A percentile compares a stretch with the other conserved stretches of the same genome.
Evolutionary conservation across 2,888 invertebrate species (phyloP).

Genomic region (Alloplasta piceator): DNA sequence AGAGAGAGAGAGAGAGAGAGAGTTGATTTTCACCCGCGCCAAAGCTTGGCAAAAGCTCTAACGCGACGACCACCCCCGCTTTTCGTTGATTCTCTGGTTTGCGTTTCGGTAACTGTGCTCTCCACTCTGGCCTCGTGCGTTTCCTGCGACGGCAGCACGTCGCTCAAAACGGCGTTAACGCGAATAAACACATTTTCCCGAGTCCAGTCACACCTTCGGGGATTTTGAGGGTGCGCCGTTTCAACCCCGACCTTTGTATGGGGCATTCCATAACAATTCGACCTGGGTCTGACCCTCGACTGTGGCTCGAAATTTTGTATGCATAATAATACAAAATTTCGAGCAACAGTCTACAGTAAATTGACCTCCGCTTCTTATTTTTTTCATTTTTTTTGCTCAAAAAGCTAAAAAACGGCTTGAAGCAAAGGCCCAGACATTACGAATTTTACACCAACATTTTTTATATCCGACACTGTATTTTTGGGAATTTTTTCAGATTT

Average conservation of each 20-base stretch:
- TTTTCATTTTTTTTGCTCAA: no score
- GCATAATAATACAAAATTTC: no score
- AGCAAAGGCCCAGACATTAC: no score
- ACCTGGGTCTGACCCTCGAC: no score
- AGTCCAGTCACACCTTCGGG: slow-evolving; percentile 77
- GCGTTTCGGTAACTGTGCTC: slow-evolving; percentile 38
- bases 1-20: slow-evolving; percentile 51
- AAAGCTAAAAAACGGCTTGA: no score
- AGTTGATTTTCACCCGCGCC: slow-evolving; percentile 51
- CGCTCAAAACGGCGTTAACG: slow-evolving; percentile 76
- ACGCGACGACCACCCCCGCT: slow-evolving; percentile 38
- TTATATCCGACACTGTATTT: no score
- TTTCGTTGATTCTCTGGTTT: slow-evolving; percentile 48
- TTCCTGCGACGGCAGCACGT: slow-evolving; percentile 60
- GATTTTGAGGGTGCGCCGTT: slow-evolving; percentile 40
- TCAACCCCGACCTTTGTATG: slow-evolving; percentile 16
- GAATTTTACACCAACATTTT: no score
- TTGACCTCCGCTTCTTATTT: no score
- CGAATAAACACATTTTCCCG: slow-evolving; percentile 78
- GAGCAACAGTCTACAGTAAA: no score
- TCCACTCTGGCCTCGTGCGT: background rate
- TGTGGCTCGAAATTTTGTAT: no score
- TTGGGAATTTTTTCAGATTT: no score
- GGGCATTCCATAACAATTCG: no score
- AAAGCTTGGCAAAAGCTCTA: slow-evolving; percentile 44